phyloP scores from a whole-genome alignment of 2,113 vertebrate species.

The Salminus brasiliensis region DNA sequence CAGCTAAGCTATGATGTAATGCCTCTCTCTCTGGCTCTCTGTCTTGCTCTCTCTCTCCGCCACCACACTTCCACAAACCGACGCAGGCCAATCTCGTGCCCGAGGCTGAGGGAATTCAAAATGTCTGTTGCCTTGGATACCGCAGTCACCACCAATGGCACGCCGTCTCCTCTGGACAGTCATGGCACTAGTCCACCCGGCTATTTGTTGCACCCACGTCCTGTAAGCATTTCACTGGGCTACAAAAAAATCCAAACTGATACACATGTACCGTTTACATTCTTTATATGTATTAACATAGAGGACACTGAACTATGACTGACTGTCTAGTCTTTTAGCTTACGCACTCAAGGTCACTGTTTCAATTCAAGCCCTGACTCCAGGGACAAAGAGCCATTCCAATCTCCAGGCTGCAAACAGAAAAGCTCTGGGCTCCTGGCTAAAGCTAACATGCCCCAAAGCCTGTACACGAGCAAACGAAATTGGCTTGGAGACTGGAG shows the following conservation, averaged over 20 bases:
- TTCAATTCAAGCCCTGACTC: slow-evolving; percentile 43
- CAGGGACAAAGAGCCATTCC: slow-evolving; percentile 41
- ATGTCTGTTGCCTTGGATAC: slow-evolving; percentile 63
- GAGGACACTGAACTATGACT: slow-evolving; percentile 19
- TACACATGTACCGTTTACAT: no score
- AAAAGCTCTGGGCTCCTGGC: slow-evolving; percentile 39
- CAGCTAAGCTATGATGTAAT: slow-evolving; percentile 64
- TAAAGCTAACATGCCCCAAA: slow-evolving; percentile 20
- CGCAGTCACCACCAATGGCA: slow-evolving; percentile 32
- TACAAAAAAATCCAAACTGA: neutral
- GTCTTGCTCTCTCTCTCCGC: slow-evolving; percentile 57
- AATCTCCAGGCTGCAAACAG: slow-evolving; percentile 33
- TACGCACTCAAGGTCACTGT: slow-evolving; percentile 56
- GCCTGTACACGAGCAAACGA: slow-evolving; percentile 39
- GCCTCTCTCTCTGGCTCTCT: slow-evolving; percentile 48
- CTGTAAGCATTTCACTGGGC: neutral
- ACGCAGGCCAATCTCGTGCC: slow-evolving; percentile 43
- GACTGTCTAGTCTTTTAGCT: slow-evolving; percentile 37
- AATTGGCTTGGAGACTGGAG: slow-evolving; percentile 45
- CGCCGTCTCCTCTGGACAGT: slow-evolving; percentile 24
- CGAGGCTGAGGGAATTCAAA: slow-evolving; percentile 48
- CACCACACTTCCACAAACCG: slow-evolving; percentile 54
- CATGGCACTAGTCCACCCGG: neutral
- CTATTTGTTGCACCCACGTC: neutral
- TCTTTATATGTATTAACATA: no score